Conservation (phyloP, 2,113 vertebrate species). For the Neogobius melanostomus region DNA sequence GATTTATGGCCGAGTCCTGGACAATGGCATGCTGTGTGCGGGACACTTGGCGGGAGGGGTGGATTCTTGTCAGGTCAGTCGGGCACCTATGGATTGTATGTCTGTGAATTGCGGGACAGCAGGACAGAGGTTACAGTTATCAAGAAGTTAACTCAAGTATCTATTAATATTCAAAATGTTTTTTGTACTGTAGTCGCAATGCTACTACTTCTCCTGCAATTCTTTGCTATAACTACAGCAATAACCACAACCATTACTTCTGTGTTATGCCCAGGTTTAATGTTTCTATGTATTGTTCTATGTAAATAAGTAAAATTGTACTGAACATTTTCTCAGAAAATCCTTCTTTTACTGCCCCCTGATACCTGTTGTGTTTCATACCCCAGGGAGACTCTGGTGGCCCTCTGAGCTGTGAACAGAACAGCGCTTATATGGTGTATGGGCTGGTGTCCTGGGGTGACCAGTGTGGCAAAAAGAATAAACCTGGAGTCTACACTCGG, state of each 20-base stretch:
- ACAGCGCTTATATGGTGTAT: constrained; percentile 72
- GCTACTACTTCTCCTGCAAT: too few relatives aligned
- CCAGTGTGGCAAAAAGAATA: constrained; percentile 82
- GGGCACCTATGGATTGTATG: not conserved
- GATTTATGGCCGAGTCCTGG: constrained; percentile 72
- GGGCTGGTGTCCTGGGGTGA: constrained; percentile 97
- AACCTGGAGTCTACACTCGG: constrained; percentile 89
- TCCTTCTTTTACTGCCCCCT: not conserved
- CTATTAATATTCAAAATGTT: too few relatives aligned
- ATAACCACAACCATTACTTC: too few relatives aligned
- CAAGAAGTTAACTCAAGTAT: too few relatives aligned
- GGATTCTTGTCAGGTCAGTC: constrained; percentile 90
- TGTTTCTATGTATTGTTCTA: too few relatives aligned
- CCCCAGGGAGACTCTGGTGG: constrained; percentile 93
- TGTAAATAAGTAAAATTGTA: too few relatives aligned
- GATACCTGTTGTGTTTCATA: not conserved
- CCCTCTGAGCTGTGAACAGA: constrained; percentile 82
- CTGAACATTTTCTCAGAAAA: too few relatives aligned
- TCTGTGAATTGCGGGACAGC: not conserved
- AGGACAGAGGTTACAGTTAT: too few relatives aligned
- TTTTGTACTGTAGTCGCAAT: too few relatives aligned
- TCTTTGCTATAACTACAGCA: too few relatives aligned
- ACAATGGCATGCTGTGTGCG: constrained; percentile 88
- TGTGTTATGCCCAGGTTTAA: too few relatives aligned
- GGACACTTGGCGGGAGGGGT: constrained; percentile 81